Evolutionary conservation across 2,797 vertebrate species (phyloP).

Genomic region (Dendrocincla fuliginosa): DNA sequence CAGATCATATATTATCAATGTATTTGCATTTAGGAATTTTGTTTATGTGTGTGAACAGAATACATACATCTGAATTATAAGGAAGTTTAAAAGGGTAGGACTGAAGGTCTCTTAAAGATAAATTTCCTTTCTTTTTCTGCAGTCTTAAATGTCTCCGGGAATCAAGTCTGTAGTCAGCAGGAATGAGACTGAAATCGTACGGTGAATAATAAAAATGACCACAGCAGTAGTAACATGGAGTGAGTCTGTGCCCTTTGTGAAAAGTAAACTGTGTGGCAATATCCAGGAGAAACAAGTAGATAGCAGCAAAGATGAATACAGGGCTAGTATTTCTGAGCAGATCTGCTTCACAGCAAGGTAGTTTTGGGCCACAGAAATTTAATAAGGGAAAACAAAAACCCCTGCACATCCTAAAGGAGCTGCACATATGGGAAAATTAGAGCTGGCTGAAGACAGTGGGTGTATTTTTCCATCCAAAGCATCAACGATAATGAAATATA

Average conservation of each 20-base stretch:
- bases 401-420: neutral
- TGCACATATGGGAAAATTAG: neutral
- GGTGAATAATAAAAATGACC: neutral
- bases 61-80: neutral
- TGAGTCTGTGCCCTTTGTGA: neutral
- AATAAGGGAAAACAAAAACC: neutral
- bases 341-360: neutral
- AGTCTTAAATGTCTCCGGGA: neutral
- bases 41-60: neutral
- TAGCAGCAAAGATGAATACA: neutral
- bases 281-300: neutral
- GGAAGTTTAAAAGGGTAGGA: neutral
- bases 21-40: neutral
- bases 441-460: neutral
- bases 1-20: neutral
- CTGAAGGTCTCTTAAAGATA: neutral
- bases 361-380: neutral
- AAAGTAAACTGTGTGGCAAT: neutral
- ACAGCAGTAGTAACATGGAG: neutral
- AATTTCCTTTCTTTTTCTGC: neutral
- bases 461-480: neutral
- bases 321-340: neutral
- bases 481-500: neutral
- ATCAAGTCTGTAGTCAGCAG: neutral
- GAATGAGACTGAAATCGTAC: neutral